Evolutionary conservation across 2,888 invertebrate species (phyloP).

Genomic region (Drosophila mayaguana): DNA sequence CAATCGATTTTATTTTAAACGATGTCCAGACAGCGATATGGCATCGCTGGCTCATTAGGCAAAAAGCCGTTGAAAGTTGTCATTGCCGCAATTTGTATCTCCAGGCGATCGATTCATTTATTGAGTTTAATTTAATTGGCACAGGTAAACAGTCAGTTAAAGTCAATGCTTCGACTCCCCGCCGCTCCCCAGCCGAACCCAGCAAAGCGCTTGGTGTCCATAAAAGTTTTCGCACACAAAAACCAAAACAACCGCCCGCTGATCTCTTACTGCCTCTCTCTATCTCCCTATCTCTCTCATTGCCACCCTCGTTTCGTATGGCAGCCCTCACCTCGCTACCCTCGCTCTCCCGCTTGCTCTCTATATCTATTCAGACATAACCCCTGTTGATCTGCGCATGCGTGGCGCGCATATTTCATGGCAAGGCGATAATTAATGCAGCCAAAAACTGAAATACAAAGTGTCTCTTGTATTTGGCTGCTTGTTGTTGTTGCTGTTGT

Average conservation of each 20-base stretch:
- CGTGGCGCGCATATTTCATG: slow-evolving; percentile 79
- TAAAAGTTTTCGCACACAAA: background rate
- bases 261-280: background rate
- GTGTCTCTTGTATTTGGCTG: slow-evolving; percentile 50
- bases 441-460: slow-evolving; percentile 69
- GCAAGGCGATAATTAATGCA: slow-evolving; percentile 81
- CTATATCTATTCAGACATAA: background rate
- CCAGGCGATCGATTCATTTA: slow-evolving; percentile 57
- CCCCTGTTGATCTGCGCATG: slow-evolving; percentile 61
- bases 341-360: background rate
- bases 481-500: slow-evolving; percentile 20
- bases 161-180: slow-evolving; percentile 41
- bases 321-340: background rate
- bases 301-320: slow-evolving; percentile 7
- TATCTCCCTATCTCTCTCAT: slow-evolving; percentile 24
- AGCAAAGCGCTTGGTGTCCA: background rate
- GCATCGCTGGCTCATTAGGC: slow-evolving; percentile 68
- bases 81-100: slow-evolving; percentile 67
- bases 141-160: slow-evolving; percentile 70
- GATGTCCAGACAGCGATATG: slow-evolving; percentile 58
- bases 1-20: slow-evolving; percentile 1
- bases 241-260: slow-evolving; percentile 7
- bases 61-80: slow-evolving; percentile 52
- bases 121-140: slow-evolving; percentile 73
- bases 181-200: background rate